Percentiles rank a stretch among this genome's conserved stretches.
Evolutionary conservation across 2,113 vertebrate species (phyloP).

Genomic region (Amphiprion percula): DNA sequence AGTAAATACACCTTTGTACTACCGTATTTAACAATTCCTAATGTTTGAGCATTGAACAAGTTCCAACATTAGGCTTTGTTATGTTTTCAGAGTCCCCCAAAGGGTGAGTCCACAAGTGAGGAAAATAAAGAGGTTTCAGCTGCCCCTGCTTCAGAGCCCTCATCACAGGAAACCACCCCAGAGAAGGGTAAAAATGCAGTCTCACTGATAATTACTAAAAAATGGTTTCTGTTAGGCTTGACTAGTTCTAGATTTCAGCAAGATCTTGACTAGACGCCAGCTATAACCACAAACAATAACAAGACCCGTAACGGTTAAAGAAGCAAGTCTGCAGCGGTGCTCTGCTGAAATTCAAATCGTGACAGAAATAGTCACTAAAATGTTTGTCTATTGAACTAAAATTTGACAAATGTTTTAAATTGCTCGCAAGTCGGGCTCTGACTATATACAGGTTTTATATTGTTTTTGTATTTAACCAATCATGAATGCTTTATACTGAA

Average conservation of each 20-base stretch:
- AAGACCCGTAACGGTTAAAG: neutral
- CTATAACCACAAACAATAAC: neutral
- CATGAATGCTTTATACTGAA: neutral
- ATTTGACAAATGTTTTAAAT: neutral
- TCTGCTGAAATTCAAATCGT: neutral
- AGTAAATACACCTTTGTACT: slow-evolving; percentile 71
- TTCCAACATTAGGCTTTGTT: slow-evolving; percentile 21
- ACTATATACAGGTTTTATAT: neutral
- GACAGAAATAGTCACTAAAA: neutral
- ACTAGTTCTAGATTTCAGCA: neutral
- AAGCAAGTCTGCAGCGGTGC: neutral
- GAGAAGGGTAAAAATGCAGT: slow-evolving; percentile 89
- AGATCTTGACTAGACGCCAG: neutral
- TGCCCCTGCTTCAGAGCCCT: slow-evolving; percentile 88
- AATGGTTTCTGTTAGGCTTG: slow-evolving; percentile 15
- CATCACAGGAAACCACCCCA: slow-evolving; percentile 92
- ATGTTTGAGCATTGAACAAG: neutral
- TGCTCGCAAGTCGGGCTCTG: neutral
- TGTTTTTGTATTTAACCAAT: slow-evolving; percentile 1
- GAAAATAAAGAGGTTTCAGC: slow-evolving; percentile 87
- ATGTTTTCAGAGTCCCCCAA: slow-evolving; percentile 91
- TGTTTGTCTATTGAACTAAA: neutral
- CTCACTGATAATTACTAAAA: neutral
- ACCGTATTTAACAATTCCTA: neutral
- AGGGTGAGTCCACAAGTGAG: slow-evolving; percentile 87